Conservation (phyloP, 2,888 invertebrate genomes). For the Eustalomyia histrio region DNA sequence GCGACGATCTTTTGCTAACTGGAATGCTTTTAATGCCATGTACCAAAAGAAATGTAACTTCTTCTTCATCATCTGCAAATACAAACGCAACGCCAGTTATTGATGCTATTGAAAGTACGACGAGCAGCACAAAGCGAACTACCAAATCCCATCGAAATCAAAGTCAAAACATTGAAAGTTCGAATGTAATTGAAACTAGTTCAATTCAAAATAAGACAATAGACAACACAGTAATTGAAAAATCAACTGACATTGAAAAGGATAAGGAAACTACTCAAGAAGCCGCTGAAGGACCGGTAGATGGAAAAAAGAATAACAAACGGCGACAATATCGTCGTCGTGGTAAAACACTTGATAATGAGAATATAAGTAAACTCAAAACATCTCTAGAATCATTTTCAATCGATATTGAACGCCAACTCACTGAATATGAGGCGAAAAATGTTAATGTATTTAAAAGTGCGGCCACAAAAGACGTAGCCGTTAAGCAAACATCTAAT, state of each 20-base stretch:
- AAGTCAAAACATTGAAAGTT: conserved; percentile 30
- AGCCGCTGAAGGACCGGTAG: conserved; percentile 13
- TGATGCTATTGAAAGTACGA: conserved; percentile 34
- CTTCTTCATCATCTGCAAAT: conserved; percentile 41
- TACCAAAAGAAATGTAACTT: conserved; percentile 76
- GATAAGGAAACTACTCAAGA: conserved; percentile 58
- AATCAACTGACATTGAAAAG: conserved; percentile 53
- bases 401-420: conserved; percentile 75
- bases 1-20: conserved; percentile 77
- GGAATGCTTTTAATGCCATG: conserved; percentile 78
- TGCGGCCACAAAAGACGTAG: not conserved
- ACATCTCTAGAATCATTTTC: conserved; percentile 77
- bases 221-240: conserved; percentile 17
- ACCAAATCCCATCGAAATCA: conserved; percentile 47
- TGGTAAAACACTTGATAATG: conserved; percentile 72
- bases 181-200: conserved; percentile 31
- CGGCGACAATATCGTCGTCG: conserved; percentile 71
- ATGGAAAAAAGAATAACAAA: conserved; percentile 64
- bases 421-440: conserved; percentile 70
- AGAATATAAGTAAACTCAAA: conserved; percentile 76
- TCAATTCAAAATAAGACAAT: conserved; percentile 18
- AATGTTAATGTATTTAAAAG: conserved; percentile 57
- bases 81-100: conserved; percentile 40
- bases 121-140: conserved; percentile 46
- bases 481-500: conserved; percentile 23